Percentiles rank a stretch among this genome's conserved stretches.
Conservation (phyloP, 2,888 invertebrate species). For the Caenorhabditis drosophilae region DNA sequence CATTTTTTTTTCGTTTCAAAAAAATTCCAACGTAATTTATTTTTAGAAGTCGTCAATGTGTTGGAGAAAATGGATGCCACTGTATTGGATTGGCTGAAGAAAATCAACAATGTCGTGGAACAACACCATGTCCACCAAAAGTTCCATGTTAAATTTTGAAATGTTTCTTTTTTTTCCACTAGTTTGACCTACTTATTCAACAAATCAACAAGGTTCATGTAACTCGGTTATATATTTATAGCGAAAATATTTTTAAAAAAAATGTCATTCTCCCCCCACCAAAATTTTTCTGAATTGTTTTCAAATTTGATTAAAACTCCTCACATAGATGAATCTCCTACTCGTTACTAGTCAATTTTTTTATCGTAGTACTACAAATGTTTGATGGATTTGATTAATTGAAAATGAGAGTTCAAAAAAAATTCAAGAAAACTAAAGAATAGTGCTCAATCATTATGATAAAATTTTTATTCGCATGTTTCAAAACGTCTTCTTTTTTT, state of each 20-base stretch:
- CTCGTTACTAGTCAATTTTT: constrained; percentile 39
- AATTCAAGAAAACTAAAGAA: too few relatives aligned
- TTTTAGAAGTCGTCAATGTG: constrained; percentile 58
- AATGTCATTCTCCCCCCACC: too few relatives aligned
- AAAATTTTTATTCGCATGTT: too few relatives aligned
- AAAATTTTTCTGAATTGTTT: not conserved
- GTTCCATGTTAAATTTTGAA: constrained; percentile 45
- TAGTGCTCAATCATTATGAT: too few relatives aligned
- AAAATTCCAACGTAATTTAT: not conserved
- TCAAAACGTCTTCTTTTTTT: too few relatives aligned
- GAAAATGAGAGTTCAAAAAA: too few relatives aligned
- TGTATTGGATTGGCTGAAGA: constrained; percentile 60
- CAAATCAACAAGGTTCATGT: constrained; percentile 7
- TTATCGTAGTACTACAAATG: too few relatives aligned
- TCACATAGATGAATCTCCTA: constrained; percentile 42
- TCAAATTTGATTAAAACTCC: constrained; percentile 1
- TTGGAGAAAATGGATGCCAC: constrained; percentile 61
- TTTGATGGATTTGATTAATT: too few relatives aligned
- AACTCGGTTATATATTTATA: constrained; percentile 5
- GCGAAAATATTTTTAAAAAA: too few relatives aligned
- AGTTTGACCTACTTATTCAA: not conserved
- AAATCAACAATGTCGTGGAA: constrained; percentile 57
- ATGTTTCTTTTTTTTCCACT: too few relatives aligned
- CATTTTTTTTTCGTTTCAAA: not conserved
- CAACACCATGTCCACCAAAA: constrained; percentile 45